Percentiles rank a stretch among this genome's conserved stretches.
These are phyloP conservation scores for Microctenopoma lineatum DNA, from an alignment of 2,797 vertebrate genomes.

Conservation along the genomic window DNA sequence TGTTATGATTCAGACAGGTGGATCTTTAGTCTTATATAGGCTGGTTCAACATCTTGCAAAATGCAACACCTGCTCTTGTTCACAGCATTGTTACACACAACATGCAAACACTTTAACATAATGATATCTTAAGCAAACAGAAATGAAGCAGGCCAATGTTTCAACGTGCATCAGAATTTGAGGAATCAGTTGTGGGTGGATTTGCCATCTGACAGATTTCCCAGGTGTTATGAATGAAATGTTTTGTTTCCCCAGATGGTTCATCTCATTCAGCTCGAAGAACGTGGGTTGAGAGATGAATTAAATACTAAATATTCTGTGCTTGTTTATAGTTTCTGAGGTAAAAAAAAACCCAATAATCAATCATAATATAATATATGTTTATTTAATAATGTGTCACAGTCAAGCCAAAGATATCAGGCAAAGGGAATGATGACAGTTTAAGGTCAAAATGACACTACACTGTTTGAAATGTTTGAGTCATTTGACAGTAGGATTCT, in stretches of 20 bases:
- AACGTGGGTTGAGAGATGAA: background rate
- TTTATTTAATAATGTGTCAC: slow-evolving; percentile 44
- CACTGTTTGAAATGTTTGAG: too few species aligned
- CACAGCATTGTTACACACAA: slow-evolving; percentile 45
- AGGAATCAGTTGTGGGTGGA: background rate
- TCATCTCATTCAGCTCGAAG: background rate
- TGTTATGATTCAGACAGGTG: slow-evolving; percentile 24
- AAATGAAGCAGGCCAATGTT: slow-evolving; percentile 1
- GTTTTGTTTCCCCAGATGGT: background rate
- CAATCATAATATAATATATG: background rate
- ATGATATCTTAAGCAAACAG: slow-evolving; percentile 51
- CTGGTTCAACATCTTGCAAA: slow-evolving; percentile 48
- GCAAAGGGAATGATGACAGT: background rate
- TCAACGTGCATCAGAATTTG: slow-evolving; percentile 5
- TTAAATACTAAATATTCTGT: slow-evolving; percentile 1
- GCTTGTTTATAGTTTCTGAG: background rate
- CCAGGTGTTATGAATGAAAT: slow-evolving; percentile 18
- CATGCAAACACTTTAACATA: background rate
- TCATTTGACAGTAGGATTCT: slow-evolving; percentile 44
- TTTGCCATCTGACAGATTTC: slow-evolving; percentile 35
- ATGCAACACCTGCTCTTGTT: slow-evolving; percentile 54
- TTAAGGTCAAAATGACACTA: background rate
- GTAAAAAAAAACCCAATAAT: background rate
- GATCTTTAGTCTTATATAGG: slow-evolving; percentile 63
- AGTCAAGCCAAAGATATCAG: background rate